A percentile compares a stretch with the other conserved stretches of the same genome.
Evolutionary conservation across 2,797 vertebrate genomes (phyloP).

Genomic region (Cuniculus paca): DNA sequence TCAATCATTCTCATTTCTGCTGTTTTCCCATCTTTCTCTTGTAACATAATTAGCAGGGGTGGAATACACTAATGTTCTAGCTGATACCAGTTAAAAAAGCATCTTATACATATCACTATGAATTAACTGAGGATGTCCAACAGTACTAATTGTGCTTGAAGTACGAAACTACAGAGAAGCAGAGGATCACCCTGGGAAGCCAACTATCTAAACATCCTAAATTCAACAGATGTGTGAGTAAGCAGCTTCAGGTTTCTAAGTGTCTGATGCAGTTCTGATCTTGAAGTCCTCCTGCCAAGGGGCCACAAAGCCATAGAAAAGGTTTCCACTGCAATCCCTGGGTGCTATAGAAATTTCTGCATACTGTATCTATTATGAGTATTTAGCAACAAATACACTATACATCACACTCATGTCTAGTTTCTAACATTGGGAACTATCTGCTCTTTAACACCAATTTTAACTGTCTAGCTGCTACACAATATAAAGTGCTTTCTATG

Average conservation of each 20-base stretch:
- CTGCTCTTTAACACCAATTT: slow-evolving; percentile 49
- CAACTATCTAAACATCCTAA: neutral
- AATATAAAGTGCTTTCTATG: neutral
- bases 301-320: neutral
- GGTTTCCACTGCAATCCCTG: neutral
- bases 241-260: neutral
- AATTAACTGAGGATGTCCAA: slow-evolving; percentile 31
- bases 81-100: neutral
- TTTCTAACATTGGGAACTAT: neutral
- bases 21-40: neutral
- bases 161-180: neutral
- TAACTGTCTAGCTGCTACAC: neutral
- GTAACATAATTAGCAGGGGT: neutral
- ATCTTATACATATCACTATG: neutral
- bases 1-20: neutral
- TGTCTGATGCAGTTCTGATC: neutral
- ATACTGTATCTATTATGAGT: neutral
- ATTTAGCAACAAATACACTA: neutral
- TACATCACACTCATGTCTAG: neutral
- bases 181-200: neutral
- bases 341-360: neutral
- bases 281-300: neutral
- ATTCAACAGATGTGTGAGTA: neutral
- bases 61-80: neutral
- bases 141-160: neutral